Conservation (phyloP, 1,140 invertebrate genomes). For the Yoshiicerus persimilis region DNA sequence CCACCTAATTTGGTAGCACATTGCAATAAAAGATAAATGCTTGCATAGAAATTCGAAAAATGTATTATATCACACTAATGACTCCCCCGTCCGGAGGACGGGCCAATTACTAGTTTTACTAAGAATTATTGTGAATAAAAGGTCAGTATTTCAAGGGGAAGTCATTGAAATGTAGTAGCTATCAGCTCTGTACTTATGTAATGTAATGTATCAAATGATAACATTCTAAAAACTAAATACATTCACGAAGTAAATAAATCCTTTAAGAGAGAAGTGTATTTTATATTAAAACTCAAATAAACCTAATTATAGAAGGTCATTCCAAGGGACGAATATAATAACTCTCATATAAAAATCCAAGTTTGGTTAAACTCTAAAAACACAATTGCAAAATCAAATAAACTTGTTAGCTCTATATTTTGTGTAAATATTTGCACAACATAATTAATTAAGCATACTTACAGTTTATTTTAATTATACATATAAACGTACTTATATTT, state of each 20-base stretch:
- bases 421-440: not conserved
- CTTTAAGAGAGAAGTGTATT: not conserved
- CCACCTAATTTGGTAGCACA: too few relatives aligned
- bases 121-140: too few relatives aligned
- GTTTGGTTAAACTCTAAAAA: not conserved
- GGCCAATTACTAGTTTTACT: too few relatives aligned
- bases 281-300: not conserved
- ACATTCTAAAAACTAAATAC: not conserved
- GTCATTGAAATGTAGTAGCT: too few relatives aligned
- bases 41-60: too few relatives aligned
- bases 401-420: not conserved
- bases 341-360: not conserved
- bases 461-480: too few relatives aligned
- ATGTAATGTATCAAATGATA: not conserved
- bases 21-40: too few relatives aligned
- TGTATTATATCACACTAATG: too few relatives aligned
- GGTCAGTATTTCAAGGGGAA: too few relatives aligned
- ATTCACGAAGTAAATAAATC: not conserved
- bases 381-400: not conserved
- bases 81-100: too few relatives aligned
- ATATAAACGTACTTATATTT: too few relatives aligned
- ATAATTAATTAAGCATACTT: not conserved
- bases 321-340: not conserved
- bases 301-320: not conserved
- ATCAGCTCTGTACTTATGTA: not conserved